Conservation (phyloP, 2,888 invertebrate genomes). For the Smittia sp. region DNA sequence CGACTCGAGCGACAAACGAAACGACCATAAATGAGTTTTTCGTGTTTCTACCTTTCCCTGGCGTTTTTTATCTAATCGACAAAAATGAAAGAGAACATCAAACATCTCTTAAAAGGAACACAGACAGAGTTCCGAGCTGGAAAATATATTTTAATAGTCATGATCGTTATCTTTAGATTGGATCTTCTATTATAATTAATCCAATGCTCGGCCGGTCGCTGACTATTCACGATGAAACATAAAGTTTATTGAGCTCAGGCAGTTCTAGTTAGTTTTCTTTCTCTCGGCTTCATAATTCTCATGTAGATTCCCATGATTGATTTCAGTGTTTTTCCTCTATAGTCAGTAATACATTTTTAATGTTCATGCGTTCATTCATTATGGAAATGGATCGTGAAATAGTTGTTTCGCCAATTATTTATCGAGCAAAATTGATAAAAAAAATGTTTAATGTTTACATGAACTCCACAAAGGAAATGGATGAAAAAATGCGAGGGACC, state of each 20-base stretch:
- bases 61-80: slow-evolving; percentile 16
- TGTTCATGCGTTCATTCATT: not conserved
- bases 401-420: slow-evolving; percentile 11
- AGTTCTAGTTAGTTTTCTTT: not conserved
- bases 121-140: not conserved
- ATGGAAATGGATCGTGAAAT: slow-evolving; percentile 13
- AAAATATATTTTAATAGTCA: slow-evolving; percentile 37
- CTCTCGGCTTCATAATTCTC: slow-evolving; percentile 15
- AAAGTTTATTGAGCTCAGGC: slow-evolving; percentile 4
- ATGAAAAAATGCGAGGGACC: not conserved
- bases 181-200: slow-evolving; percentile 35
- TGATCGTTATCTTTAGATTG: slow-evolving; percentile 35
- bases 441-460: slow-evolving; percentile 13
- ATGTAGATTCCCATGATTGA: slow-evolving; percentile 23
- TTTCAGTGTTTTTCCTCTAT: not conserved
- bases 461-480: slow-evolving; percentile 5
- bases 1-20: slow-evolving; percentile 1
- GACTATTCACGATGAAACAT: not conserved
- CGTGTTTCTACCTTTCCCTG: slow-evolving; percentile 13
- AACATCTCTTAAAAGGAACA: slow-evolving; percentile 12
- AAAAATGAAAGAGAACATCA: slow-evolving; percentile 20
- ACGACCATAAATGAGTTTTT: slow-evolving; percentile 32
- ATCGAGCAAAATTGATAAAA: slow-evolving; percentile 10
- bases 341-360: not conserved
- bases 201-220: slow-evolving; percentile 9